A percentile compares a stretch with the other conserved stretches of the same genome.
Evolutionary conservation across 2,113 vertebrate species (phyloP).

Genomic region (Xyliphius kryptos): DNA sequence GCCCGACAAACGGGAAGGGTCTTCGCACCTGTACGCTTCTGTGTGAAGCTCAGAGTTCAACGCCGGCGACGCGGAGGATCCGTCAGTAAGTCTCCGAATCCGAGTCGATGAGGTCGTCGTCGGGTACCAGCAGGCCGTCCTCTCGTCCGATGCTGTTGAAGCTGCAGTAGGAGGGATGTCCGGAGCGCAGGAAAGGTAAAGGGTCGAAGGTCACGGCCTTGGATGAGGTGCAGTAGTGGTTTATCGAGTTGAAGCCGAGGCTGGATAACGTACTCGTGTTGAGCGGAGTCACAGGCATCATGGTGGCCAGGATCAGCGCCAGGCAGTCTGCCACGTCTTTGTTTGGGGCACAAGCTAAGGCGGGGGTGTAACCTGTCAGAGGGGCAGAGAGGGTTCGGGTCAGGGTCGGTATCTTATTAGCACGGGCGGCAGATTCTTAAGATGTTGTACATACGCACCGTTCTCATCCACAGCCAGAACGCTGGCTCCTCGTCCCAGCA

Average conservation of each 20-base stretch:
- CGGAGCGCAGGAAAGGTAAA: slow-evolving; percentile 77
- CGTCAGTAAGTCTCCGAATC: slow-evolving; percentile 96
- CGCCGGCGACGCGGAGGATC: too few relatives aligned
- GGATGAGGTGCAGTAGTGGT: slow-evolving; percentile 92
- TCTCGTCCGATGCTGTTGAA: slow-evolving; percentile 91
- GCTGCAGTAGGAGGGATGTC: slow-evolving; percentile 88
- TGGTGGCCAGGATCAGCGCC: slow-evolving; percentile 95
- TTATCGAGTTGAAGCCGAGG: slow-evolving; percentile 87
- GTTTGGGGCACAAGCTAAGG: slow-evolving; percentile 94
- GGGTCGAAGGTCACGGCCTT: slow-evolving; percentile 92
- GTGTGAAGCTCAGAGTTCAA: too few relatives aligned
- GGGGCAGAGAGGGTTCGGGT: neutral
- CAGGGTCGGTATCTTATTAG: neutral
- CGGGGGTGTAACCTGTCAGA: slow-evolving; percentile 87
- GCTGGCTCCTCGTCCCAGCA: slow-evolving; percentile 93
- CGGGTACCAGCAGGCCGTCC: slow-evolving; percentile 78
- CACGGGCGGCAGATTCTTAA: neutral
- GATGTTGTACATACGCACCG: slow-evolving; percentile 69
- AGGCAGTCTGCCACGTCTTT: too few relatives aligned
- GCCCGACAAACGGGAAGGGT: too few relatives aligned
- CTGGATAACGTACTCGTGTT: slow-evolving; percentile 70
- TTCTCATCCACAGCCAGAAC: slow-evolving; percentile 98
- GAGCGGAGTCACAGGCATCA: slow-evolving; percentile 94
- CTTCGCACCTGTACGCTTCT: too few relatives aligned
- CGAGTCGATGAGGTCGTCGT: slow-evolving; percentile 94